A percentile compares a stretch with the other conserved stretches of the same genome.
Evolutionary conservation across 2,888 invertebrate species (phyloP).

Genomic region (Drosophila kokeensis): DNA sequence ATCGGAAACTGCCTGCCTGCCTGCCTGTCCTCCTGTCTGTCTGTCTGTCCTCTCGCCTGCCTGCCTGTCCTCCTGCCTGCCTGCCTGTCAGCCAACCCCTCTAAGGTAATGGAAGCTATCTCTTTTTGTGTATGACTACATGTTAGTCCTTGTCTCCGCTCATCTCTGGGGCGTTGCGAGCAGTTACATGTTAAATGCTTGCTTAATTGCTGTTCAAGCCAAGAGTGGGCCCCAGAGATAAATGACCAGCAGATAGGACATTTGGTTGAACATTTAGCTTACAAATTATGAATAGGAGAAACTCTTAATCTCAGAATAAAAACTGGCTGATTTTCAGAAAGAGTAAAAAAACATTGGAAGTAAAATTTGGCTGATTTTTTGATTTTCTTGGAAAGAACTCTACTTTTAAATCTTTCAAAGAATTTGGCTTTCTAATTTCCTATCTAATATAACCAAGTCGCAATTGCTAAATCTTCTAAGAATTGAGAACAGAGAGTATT

Average conservation of each 20-base stretch:
- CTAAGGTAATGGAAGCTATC: constrained; percentile 50
- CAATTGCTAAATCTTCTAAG: not conserved
- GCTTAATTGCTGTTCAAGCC: constrained; percentile 61
- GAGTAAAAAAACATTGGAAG: not conserved
- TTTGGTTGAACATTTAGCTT: not conserved
- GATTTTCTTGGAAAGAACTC: not conserved
- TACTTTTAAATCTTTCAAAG: not conserved
- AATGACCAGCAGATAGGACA: constrained; percentile 41
- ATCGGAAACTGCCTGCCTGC: constrained; percentile 61
- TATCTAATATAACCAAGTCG: not conserved
- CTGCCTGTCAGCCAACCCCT: constrained; percentile 23
- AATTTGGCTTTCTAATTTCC: not conserved
- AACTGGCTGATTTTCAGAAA: not conserved
- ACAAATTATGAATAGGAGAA: not conserved
- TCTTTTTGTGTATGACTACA: constrained; percentile 11
- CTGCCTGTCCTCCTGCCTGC: constrained; percentile 9
- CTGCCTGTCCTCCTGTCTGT: not conserved
- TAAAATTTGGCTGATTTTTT: not conserved
- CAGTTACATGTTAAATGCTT: constrained; percentile 72
- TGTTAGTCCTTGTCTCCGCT: constrained; percentile 19
- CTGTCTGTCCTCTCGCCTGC: not conserved
- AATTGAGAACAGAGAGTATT: not conserved
- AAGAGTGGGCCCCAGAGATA: constrained; percentile 65
- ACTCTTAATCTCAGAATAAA: not conserved
- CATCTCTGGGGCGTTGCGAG: constrained; percentile 70